Conservation (phyloP, 1,140 invertebrate species). For the Polypedilum vanderplanki region DNA sequence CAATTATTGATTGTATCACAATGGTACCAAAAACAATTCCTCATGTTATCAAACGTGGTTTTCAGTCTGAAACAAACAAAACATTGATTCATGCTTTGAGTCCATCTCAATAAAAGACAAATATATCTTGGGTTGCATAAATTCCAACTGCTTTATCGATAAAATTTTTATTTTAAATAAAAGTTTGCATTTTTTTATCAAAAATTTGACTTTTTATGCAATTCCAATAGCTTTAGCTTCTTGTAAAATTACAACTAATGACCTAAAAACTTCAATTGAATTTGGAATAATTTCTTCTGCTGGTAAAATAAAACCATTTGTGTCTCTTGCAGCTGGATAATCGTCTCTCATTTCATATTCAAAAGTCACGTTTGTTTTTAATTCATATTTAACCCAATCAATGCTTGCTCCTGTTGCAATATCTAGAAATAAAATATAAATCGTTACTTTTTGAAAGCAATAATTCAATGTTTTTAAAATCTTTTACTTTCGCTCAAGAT, state of each 20-base stretch:
- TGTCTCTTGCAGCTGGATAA: conserved; percentile 44
- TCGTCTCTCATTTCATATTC: conserved; percentile 59
- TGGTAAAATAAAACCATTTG: conserved; percentile 69
- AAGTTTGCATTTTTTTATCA: no score
- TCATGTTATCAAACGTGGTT: conserved; percentile 68
- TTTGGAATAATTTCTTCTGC: conserved; percentile 65
- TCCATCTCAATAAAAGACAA: conserved; percentile 32
- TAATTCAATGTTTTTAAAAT: no score
- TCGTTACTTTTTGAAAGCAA: no score
- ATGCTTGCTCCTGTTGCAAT: conserved; percentile 51
- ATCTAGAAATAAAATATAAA: conserved; percentile 41
- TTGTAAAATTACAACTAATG: conserved; percentile 52
- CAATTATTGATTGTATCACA: conserved; percentile 96
- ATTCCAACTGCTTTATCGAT: no score
- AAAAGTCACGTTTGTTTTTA: conserved; percentile 59
- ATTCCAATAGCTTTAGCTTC: conserved; percentile 43
- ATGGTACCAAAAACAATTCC: conserved; percentile 75
- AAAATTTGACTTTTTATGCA: no score
- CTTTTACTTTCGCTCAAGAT: no score
- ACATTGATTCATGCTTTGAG: conserved; percentile 39
- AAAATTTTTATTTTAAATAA: no score
- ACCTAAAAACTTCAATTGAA: conserved; percentile 60
- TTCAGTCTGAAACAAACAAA: conserved; percentile 33
- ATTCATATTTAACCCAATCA: conserved; percentile 65
- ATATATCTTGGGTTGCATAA: no score